phyloP scores from a whole-genome alignment of 1,140 invertebrate genomes.

The Pseudomyrmex gracilis region DNA sequence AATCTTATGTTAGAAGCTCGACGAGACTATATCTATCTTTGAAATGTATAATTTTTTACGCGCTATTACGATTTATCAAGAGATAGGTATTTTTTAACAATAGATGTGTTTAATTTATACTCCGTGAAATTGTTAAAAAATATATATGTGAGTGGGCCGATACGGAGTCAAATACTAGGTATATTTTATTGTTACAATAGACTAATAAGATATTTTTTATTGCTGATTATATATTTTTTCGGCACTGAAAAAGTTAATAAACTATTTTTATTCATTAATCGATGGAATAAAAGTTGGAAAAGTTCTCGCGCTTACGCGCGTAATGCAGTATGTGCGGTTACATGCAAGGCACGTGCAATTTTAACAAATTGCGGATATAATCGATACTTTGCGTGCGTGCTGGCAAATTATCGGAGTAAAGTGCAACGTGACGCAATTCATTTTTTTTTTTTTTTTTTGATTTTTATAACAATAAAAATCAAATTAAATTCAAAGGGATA shows the following conservation, averaged over 20 bases:
- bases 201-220: slow-evolving; percentile 7
- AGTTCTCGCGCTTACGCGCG: slow-evolving; percentile 15
- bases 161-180: no score
- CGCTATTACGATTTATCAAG: background rate
- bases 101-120: no score
- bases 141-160: no score
- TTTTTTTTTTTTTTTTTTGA: no score
- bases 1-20: background rate
- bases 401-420: no score
- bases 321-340: slow-evolving; percentile 33
- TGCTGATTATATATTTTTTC: slow-evolving; percentile 13
- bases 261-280: slow-evolving; percentile 28
- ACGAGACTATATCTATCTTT: background rate
- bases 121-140: no score
- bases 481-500: background rate
- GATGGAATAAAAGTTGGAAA: slow-evolving; percentile 18
- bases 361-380: slow-evolving; percentile 9
- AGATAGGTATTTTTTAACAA: no score
- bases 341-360: slow-evolving; percentile 15
- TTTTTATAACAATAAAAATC: slow-evolving; percentile 3
- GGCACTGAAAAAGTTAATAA: slow-evolving; percentile 25
- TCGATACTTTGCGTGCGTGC: slow-evolving; percentile 10
- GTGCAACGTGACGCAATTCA: background rate
- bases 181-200: background rate
- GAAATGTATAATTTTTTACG: slow-evolving; percentile 1